Base-by-base conservation (phyloP, 2,797 vertebrate genomes). In the Leuciscus waleckii region DNA sequence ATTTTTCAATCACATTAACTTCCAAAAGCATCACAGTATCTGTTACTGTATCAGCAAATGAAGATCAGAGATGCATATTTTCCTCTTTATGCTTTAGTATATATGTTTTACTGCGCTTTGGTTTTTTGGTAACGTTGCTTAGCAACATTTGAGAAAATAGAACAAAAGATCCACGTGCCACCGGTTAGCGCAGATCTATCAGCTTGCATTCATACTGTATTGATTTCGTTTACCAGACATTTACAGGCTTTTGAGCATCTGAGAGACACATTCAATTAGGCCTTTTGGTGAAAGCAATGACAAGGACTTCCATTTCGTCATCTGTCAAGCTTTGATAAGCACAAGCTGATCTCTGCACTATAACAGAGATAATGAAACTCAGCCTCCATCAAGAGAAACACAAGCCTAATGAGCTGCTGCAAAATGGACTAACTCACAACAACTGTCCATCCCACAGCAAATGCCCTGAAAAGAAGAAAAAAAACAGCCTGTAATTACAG, bases 311-410 rank as follows among this genome's bases (percentile, higher is more conserved):
- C 79, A 76, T 79, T 85, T 81, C 63, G 63, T 86, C 83, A 89
- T 89, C 88, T 87, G 88, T 87, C 83, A 80, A 71, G 79, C 86
- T 86, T 90, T 88, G 84, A 85, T 83, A 82, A 79, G 43, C 51
- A 26, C 39, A 29, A 87, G 81, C 82, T 87, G 83, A 89, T 89
- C 81, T 84, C 56, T 19, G 76, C 43, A 75, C 65, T 76, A 76
- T 21, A 75, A 63, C 63, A 77, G 79, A 83, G 65, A 86, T 88
- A 88, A 88, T 88, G 74, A 76, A 85, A 85, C 56, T 56, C 46
- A 49, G 43, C 56, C 68, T 68, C 75, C 26, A 49, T 85, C 80
- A 81, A 58, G 83, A 85, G 80, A 83, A 83, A 63, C 75, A 81
- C 79, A 82, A 65, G 68, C 73, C 82, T 89, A 88, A 90, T 90